Conservation (phyloP, 1,140 invertebrate species). For the Drosophila teissieri region DNA sequence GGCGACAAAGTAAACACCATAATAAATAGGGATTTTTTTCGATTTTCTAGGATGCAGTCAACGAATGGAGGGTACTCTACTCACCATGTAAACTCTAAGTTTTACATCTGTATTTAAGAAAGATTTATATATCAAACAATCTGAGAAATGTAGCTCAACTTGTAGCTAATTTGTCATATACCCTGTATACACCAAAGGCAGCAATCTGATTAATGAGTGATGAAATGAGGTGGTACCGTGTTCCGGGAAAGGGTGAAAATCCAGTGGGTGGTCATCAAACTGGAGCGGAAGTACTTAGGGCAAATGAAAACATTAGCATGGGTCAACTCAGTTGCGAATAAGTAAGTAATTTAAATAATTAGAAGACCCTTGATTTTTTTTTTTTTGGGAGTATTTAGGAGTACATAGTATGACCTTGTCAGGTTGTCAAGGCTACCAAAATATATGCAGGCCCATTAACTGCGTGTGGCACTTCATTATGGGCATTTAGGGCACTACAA, state of each 20-base stretch:
- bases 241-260: background rate
- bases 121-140: background rate
- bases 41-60: background rate
- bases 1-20: constrained; percentile 78
- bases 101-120: background rate
- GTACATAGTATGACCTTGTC: constrained; percentile 51
- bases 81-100: rapidly evolving
- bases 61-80: constrained; percentile 32
- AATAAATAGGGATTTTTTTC: constrained; percentile 42
- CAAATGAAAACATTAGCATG: constrained; percentile 64
- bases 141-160: background rate
- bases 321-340: constrained; percentile 58
- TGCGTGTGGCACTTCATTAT: constrained; percentile 84
- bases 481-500: constrained; percentile 71
- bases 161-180: background rate
- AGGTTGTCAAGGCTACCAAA: constrained; percentile 56
- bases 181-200: constrained; percentile 1
- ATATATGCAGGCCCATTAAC: constrained; percentile 60
- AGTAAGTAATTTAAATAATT: constrained; percentile 56
- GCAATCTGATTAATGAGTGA: constrained; percentile 19
- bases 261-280: constrained; percentile 9
- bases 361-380: constrained; percentile 27
- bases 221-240: background rate
- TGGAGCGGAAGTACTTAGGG: constrained; percentile 65
- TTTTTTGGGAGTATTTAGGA: background rate